Conservation (phyloP, 2,113 vertebrate genomes). For the Megalops atlanticus region DNA sequence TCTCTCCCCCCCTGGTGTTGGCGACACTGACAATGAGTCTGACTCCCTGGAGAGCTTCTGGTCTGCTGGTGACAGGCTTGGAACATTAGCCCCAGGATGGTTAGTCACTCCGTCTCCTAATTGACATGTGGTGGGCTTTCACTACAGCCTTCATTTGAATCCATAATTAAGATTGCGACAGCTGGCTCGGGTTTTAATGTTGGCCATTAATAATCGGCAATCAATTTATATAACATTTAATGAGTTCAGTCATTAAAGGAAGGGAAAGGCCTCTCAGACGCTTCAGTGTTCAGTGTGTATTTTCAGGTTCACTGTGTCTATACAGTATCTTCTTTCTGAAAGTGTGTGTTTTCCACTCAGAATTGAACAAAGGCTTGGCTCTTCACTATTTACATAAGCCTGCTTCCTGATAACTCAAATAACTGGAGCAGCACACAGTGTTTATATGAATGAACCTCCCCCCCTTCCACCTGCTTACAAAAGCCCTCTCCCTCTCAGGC, state of each 20-base stretch:
- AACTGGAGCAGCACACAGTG: neutral
- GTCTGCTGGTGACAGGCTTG: neutral
- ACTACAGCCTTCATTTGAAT: neutral
- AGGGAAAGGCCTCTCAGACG: neutral
- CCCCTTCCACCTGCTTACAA: neutral
- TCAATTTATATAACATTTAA: constrained; percentile 15
- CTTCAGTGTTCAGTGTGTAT: neutral
- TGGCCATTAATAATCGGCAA: neutral
- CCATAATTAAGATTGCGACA: neutral
- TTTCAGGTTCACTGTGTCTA: constrained; percentile 10
- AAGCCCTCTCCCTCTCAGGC: neutral
- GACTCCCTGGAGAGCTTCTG: neutral
- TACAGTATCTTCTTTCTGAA: neutral
- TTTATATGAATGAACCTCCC: neutral
- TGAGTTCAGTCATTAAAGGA: constrained; percentile 12
- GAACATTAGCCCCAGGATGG: neutral
- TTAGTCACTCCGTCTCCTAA: neutral
- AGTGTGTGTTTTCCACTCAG: neutral
- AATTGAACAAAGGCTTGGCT: constrained; percentile 7
- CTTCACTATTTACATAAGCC: constrained; percentile 10
- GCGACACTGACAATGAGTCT: neutral
- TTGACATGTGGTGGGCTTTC: constrained; percentile 2
- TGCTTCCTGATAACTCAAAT: neutral
- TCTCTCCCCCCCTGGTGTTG: neutral
- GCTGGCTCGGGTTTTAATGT: neutral